phyloP scores from a whole-genome alignment of 1,140 invertebrate species.

The Campoletis sonorensis region DNA sequence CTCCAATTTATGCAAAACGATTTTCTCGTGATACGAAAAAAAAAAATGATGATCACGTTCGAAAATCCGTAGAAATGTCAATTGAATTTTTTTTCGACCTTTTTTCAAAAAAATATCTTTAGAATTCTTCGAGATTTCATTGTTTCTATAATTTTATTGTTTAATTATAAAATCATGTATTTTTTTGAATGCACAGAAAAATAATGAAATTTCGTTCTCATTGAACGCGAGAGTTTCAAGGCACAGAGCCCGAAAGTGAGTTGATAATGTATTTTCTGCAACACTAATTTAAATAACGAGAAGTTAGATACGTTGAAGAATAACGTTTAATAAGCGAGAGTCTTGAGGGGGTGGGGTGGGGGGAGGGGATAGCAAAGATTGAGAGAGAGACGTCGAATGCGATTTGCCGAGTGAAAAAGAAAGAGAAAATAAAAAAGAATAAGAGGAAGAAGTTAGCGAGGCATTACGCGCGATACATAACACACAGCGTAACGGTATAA shows the following conservation, averaged over 20 bases:
- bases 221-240: constrained; percentile 60
- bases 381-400: constrained; percentile 65
- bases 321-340: constrained; percentile 68
- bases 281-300: neutral
- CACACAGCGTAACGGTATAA: constrained; percentile 63
- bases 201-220: neutral
- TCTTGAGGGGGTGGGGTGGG: constrained; percentile 42
- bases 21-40: too few species aligned
- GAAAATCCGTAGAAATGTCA: too few species aligned
- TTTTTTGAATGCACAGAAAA: too few species aligned
- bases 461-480: constrained; percentile 64
- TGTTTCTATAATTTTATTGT: too few species aligned
- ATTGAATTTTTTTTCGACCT: too few species aligned
- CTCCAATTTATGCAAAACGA: too few species aligned
- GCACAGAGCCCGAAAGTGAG: constrained; percentile 69
- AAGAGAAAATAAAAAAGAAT: neutral
- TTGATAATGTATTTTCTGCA: constrained; percentile 29
- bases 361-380: constrained; percentile 72
- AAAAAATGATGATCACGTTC: too few species aligned
- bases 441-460: constrained; percentile 3
- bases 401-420: constrained; percentile 2
- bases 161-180: too few species aligned
- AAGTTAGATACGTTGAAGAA: neutral
- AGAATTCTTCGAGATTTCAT: too few species aligned
- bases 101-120: neutral